Conservation (phyloP, 2,113 vertebrate genomes). For the Chloroceryle aenea region DNA sequence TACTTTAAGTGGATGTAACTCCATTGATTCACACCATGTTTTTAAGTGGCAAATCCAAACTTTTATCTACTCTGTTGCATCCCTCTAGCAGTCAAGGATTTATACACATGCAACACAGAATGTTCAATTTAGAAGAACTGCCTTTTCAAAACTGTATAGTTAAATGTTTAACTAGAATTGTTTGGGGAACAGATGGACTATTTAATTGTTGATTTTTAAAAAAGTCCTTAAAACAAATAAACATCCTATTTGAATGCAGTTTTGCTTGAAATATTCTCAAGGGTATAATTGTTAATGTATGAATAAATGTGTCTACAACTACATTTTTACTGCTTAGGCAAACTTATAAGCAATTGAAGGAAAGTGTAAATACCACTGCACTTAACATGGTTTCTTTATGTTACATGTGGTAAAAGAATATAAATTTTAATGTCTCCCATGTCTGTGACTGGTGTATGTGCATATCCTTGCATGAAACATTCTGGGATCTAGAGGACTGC, state of each 20-base stretch:
- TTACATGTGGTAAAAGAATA: not conserved
- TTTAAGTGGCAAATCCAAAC: not conserved
- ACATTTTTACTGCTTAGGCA: slow-evolving; percentile 26
- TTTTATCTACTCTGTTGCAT: not conserved
- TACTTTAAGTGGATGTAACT: not conserved
- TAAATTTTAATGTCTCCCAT: not conserved
- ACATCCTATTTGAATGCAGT: slow-evolving; percentile 48
- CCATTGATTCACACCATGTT: not conserved
- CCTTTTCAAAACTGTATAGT: slow-evolving; percentile 32
- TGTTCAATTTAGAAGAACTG: slow-evolving; percentile 55
- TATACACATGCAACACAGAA: not conserved
- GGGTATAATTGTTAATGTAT: slow-evolving; percentile 39
- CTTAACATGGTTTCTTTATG: not conserved
- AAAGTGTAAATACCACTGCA: slow-evolving; percentile 36
- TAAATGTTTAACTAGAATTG: slow-evolving; percentile 51
- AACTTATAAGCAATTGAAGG: slow-evolving; percentile 3
- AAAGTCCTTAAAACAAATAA: slow-evolving; percentile 60
- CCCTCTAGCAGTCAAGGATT: slow-evolving; percentile 32
- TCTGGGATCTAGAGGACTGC: not conserved
- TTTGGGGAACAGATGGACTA: slow-evolving; percentile 53
- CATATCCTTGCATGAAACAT: not conserved
- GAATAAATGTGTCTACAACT: slow-evolving; percentile 44
- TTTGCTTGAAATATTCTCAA: slow-evolving; percentile 54
- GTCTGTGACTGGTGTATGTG: not conserved
- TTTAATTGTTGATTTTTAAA: slow-evolving; percentile 37